A percentile compares a stretch with the other conserved stretches of the same genome.
Conservation (phyloP, 2,888 invertebrate genomes). For the Pristionchus fissidentatus region DNA sequence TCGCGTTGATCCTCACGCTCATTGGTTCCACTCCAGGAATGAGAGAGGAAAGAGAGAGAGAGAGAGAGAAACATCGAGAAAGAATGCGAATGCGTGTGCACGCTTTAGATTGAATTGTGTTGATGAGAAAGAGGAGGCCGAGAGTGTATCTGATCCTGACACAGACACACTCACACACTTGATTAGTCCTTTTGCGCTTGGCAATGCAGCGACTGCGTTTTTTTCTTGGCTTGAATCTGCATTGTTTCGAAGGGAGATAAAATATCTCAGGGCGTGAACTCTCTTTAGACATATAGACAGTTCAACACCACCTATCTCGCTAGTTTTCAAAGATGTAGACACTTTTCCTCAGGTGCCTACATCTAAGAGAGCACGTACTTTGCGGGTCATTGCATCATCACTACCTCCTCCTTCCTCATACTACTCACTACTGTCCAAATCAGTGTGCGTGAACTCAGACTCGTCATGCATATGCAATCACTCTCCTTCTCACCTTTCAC, state of each 20-base stretch:
- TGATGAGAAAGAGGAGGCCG: neutral
- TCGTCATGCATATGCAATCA: constrained; percentile 43
- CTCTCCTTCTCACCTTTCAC: constrained; percentile 17
- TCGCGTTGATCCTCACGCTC: constrained; percentile 12
- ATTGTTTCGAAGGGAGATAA: too few species aligned
- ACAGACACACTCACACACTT: too few species aligned
- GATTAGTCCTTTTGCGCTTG: too few species aligned
- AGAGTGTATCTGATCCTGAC: constrained; percentile 29
- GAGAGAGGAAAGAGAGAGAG: neutral
- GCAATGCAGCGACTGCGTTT: too few species aligned
- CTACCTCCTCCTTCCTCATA: neutral
- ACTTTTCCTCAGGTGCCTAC: too few species aligned
- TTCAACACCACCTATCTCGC: too few species aligned
- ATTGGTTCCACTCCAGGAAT: neutral
- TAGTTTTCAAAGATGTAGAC: too few species aligned
- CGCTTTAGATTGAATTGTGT: constrained; percentile 6
- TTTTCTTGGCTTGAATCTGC: too few species aligned
- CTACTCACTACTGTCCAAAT: constrained; percentile 14
- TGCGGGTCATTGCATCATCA: too few species aligned
- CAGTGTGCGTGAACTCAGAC: constrained; percentile 31
- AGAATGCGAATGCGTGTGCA: neutral
- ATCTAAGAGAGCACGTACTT: too few species aligned
- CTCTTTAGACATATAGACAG: too few species aligned
- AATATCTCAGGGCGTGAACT: too few species aligned
- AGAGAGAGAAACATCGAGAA: neutral